phyloP scores from a whole-genome alignment of 2,888 invertebrate genomes.

The Hemicrepidius hirtus region DNA sequence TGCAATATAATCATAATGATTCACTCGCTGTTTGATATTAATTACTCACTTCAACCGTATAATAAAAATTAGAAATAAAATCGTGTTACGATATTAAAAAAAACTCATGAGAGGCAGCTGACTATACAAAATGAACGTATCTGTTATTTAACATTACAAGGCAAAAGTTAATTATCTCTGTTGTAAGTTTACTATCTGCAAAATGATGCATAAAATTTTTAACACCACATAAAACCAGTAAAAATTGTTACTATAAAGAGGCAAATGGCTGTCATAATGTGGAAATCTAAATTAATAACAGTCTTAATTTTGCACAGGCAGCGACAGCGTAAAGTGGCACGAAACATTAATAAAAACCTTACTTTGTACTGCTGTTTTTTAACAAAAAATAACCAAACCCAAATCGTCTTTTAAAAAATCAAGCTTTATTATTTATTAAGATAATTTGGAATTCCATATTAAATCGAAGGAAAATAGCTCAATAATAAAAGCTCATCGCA shows the following conservation, averaged over 20 bases:
- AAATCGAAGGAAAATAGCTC: too few species aligned
- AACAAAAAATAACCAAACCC: too few species aligned
- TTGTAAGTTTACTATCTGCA: slow-evolving; percentile 21
- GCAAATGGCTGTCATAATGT: slow-evolving; percentile 16
- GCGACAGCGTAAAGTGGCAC: background rate
- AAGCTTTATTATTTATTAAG: too few species aligned
- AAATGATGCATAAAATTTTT: slow-evolving; percentile 28
- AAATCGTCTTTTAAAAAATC: too few species aligned
- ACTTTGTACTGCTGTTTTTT: slow-evolving; percentile 9
- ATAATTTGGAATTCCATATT: too few species aligned
- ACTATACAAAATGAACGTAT: background rate
- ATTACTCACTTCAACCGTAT: too few species aligned
- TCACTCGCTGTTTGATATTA: too few species aligned
- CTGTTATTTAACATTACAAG: slow-evolving; percentile 8
- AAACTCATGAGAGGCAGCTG: background rate
- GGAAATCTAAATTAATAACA: slow-evolving; percentile 30
- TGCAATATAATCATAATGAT: too few species aligned
- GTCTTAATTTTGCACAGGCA: slow-evolving; percentile 9
- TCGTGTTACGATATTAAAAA: too few species aligned
- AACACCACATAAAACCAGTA: slow-evolving; percentile 11
- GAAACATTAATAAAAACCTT: background rate
- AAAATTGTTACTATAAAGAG: slow-evolving; percentile 17
- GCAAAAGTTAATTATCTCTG: slow-evolving; percentile 18
- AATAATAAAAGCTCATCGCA: too few species aligned
- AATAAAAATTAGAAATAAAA: too few species aligned